phyloP scores from a whole-genome alignment of 1,140 invertebrate genomes.

The Telenomus remus region DNA sequence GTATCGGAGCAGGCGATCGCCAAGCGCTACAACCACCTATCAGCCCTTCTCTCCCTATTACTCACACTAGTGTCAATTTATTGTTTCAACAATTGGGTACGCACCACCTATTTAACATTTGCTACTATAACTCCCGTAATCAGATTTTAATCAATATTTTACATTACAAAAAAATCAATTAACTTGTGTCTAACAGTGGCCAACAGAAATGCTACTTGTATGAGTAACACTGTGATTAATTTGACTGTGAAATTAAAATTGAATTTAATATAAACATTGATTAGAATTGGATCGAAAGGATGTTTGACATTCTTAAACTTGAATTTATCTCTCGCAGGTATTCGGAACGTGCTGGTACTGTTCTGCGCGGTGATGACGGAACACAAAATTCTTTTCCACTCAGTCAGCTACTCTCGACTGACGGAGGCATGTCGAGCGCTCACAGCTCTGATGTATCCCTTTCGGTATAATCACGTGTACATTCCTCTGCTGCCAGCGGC shows the following conservation, averaged over 20 bases:
- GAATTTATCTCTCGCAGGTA: constrained; percentile 79
- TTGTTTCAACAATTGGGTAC: constrained; percentile 94
- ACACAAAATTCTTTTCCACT: constrained; percentile 97
- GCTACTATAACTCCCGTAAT: constrained; percentile 70
- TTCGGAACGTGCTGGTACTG: constrained; percentile 92
- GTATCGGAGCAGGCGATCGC: constrained; percentile 95
- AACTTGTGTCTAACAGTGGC: constrained; percentile 8
- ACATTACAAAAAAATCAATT: constrained; percentile 77
- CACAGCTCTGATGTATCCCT: constrained; percentile 96
- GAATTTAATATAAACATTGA: too few relatives aligned
- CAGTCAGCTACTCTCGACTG: constrained; percentile 91
- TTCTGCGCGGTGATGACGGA: constrained; percentile 98
- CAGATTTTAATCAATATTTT: neutral
- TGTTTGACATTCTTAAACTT: too few relatives aligned
- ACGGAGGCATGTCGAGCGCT: constrained; percentile 95
- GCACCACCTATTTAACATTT: constrained; percentile 45
- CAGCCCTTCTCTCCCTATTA: constrained; percentile 89
- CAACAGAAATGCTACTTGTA: constrained; percentile 71
- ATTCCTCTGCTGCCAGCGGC: constrained; percentile 95
- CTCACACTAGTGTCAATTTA: constrained; percentile 89
- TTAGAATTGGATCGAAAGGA: too few relatives aligned
- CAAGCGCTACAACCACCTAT: constrained; percentile 95
- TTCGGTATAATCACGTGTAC: constrained; percentile 96
- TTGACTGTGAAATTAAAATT: constrained; percentile 60
- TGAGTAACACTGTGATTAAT: too few relatives aligned